phyloP scores from a whole-genome alignment of 2,888 invertebrate species.

The Pyrgus malvae region DNA sequence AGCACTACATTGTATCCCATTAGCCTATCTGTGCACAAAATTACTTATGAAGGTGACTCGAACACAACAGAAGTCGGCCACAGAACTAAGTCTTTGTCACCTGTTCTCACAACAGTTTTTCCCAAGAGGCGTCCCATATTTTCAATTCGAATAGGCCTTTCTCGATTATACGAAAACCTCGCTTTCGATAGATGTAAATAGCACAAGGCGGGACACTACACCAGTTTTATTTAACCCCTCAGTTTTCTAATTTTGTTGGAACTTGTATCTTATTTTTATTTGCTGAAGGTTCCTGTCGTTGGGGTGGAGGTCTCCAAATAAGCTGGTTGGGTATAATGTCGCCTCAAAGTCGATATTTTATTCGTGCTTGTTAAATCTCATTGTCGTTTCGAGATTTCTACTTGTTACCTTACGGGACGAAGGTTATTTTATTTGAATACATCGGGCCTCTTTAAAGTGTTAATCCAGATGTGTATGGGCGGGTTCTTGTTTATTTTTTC shows the following conservation, averaged over 20 bases:
- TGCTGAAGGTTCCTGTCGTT: conserved; percentile 19
- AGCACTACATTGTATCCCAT: too few relatives aligned
- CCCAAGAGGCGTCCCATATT: conserved; percentile 70
- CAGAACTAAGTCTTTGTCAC: conserved; percentile 30
- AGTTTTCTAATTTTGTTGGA: neutral
- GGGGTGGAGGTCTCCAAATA: conserved; percentile 32
- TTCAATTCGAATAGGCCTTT: conserved; percentile 65
- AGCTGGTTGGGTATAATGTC: conserved; percentile 46
- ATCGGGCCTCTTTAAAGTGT: conserved; percentile 34
- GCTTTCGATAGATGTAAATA: conserved; percentile 51
- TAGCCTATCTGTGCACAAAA: too few relatives aligned
- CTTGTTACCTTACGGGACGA: conserved; percentile 46
- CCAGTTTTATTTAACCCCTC: conserved; percentile 43
- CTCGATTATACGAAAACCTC: conserved; percentile 66
- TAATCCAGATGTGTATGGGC: conserved; percentile 29
- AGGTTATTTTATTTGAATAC: conserved; percentile 42
- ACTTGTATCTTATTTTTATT: conserved; percentile 21
- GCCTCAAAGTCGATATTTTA: conserved; percentile 69
- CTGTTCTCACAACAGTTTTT: conserved; percentile 47
- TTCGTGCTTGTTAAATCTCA: conserved; percentile 71
- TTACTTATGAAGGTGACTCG: neutral
- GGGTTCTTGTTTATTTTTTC: conserved; percentile 27
- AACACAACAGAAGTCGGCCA: conserved; percentile 4
- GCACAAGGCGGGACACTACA: conserved; percentile 44
- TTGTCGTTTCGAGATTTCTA: conserved; percentile 61